These are phyloP conservation scores for Melieria picta DNA, from an alignment of 2,888 invertebrate genomes.

Conservation along the genomic window DNA sequence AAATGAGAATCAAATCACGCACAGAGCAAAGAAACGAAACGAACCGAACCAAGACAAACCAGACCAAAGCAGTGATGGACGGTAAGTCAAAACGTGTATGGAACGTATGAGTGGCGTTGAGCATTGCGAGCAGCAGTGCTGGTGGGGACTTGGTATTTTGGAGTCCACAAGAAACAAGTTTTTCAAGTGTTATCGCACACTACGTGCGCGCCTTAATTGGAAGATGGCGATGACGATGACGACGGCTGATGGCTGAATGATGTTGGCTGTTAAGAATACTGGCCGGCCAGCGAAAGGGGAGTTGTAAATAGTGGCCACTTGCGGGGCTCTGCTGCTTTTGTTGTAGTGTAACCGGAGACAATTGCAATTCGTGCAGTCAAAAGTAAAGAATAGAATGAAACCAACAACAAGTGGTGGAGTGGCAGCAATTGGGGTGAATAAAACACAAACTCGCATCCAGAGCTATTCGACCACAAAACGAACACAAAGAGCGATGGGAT, in stretches of 20 bases:
- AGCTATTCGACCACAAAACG: slow-evolving; percentile 3
- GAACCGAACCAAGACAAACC: neutral
- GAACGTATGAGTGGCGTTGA: too few relatives aligned
- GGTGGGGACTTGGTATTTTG: too few relatives aligned
- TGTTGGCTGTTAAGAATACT: too few relatives aligned
- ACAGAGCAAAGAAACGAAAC: neutral
- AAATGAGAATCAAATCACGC: slow-evolving; percentile 20
- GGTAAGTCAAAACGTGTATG: slow-evolving; percentile 22
- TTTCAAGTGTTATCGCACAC: slow-evolving; percentile 36
- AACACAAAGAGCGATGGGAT: neutral
- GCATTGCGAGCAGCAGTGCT: too few relatives aligned
- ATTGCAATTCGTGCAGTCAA: slow-evolving; percentile 10
- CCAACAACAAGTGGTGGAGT: slow-evolving; percentile 11
- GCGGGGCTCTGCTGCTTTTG: slow-evolving; percentile 11
- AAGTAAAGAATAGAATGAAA: slow-evolving; percentile 13
- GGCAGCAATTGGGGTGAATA: neutral
- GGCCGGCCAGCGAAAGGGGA: neutral
- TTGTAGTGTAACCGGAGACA: slow-evolving; percentile 28
- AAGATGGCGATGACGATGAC: slow-evolving; percentile 12
- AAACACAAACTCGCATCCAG: neutral
- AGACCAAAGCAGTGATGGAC: neutral
- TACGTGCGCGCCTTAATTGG: slow-evolving; percentile 32
- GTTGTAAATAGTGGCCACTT: neutral
- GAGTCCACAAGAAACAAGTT: slow-evolving; percentile 28
- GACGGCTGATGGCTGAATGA: neutral